Conservation (phyloP, 2,113 vertebrate genomes). For the Anser brachyrhynchus region DNA sequence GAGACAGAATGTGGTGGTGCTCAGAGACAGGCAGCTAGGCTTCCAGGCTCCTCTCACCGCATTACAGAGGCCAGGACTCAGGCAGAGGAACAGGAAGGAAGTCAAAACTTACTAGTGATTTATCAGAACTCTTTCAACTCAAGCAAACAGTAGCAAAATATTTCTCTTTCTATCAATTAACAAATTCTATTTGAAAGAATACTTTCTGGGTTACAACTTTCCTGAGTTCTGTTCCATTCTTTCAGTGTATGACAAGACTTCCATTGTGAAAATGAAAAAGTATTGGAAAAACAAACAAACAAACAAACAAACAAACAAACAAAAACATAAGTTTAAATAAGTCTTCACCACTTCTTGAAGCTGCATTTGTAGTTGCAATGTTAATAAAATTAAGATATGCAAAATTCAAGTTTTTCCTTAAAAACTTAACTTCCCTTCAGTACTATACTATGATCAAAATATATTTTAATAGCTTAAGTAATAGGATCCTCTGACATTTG, state of each 20-base stretch:
- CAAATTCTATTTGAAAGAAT: not conserved
- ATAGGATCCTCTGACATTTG: not conserved
- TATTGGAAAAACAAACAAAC: not conserved
- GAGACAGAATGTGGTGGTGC: not conserved
- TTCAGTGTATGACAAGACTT: not conserved
- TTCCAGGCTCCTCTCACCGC: not conserved
- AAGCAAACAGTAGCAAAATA: not conserved
- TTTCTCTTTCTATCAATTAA: not conserved
- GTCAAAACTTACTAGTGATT: not conserved
- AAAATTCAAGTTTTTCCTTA: not conserved
- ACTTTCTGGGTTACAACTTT: not conserved
- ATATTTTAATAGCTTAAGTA: not conserved
- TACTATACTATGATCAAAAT: not conserved
- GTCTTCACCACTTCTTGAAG: not conserved
- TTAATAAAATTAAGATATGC: not conserved
- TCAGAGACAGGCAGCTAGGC: not conserved
- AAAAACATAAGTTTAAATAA: not conserved
- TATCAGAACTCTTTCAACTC: not conserved
- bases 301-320: no score
- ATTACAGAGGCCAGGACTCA: not conserved
- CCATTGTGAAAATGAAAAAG: not conserved
- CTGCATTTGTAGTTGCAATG: not conserved
- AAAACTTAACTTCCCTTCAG: not conserved
- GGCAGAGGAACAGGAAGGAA: not conserved
- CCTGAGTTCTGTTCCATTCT: not conserved